phyloP scores from a whole-genome alignment of 2,113 vertebrate genomes.

The Leucopternis melanops region DNA sequence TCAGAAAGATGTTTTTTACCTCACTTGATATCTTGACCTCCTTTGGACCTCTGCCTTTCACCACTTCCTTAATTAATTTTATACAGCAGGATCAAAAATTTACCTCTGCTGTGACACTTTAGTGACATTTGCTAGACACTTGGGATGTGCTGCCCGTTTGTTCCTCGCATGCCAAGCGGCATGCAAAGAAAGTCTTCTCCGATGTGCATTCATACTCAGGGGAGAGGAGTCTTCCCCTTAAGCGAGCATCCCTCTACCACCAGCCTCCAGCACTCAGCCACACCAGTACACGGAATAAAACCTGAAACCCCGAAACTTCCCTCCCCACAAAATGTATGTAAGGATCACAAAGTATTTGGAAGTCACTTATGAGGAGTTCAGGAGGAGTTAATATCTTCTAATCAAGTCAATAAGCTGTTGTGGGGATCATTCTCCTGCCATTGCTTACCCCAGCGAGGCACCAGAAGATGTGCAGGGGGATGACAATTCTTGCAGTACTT shows the following conservation, averaged over 20 bases:
- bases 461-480: background rate
- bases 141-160: fast-evolving
- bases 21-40: background rate
- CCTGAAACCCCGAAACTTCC: background rate
- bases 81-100: background rate
- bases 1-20: background rate
- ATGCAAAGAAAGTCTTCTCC: background rate
- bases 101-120: background rate
- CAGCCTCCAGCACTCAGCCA: background rate
- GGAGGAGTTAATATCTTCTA: background rate
- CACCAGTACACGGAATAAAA: background rate
- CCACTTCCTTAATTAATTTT: background rate
- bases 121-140: background rate
- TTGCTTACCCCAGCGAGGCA: background rate
- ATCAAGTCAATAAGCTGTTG: background rate
- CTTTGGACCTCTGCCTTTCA: background rate
- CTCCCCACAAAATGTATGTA: background rate
- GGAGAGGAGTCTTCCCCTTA: too few relatives aligned
- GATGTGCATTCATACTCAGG: fast-evolving
- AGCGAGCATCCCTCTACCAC: background rate
- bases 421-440: background rate
- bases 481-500: background rate
- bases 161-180: too few relatives aligned
- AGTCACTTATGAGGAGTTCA: background rate
- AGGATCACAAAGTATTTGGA: background rate